A percentile compares a stretch with the other conserved stretches of the same genome.
Evolutionary conservation across 23 tunicate genomes (phyloP).

Genomic region (Clavelina lepadiformis): DNA sequence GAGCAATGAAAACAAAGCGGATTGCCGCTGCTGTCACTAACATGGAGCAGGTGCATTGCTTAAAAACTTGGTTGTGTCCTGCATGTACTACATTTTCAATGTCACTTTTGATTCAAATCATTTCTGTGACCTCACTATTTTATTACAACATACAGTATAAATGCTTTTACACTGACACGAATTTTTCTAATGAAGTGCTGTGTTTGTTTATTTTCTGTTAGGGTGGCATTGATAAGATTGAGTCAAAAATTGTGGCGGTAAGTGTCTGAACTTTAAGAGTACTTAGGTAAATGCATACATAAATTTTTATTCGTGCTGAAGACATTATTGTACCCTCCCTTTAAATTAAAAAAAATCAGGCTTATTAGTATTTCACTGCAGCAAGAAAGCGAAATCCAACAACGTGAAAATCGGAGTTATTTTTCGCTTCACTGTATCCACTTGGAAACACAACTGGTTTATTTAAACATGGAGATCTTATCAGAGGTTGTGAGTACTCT

Average conservation of each 20-base stretch:
- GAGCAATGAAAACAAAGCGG: slow-evolving; percentile 84
- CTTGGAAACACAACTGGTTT: slow-evolving; percentile 81
- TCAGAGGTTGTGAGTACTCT: slow-evolving; percentile 76
- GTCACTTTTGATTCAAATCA: too few species aligned
- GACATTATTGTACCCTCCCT: not conserved
- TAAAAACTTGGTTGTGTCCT: not conserved
- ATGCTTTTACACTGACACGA: not conserved
- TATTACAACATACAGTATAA: not conserved
- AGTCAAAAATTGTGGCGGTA: slow-evolving; percentile 83
- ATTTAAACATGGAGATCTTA: slow-evolving; percentile 69
- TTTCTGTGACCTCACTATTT: not conserved
- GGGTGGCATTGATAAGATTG: slow-evolving; percentile 90
- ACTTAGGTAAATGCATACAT: too few species aligned
- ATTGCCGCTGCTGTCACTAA: slow-evolving; percentile 90
- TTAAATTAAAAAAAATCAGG: not conserved
- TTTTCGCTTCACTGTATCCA: slow-evolving; percentile 93
- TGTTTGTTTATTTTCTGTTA: slow-evolving; percentile 21
- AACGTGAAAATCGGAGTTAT: slow-evolving; percentile 76
- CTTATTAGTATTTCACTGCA: slow-evolving; percentile 9
- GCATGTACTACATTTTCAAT: not conserved
- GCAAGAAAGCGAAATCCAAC: slow-evolving; percentile 88
- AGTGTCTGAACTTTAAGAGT: slow-evolving; percentile 14
- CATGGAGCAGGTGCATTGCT: slow-evolving; percentile 63
- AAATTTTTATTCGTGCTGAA: not conserved
- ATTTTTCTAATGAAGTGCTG: slow-evolving; percentile 2